phyloP scores from a whole-genome alignment of 2,888 invertebrate genomes.

The Cancer borealis region DNA sequence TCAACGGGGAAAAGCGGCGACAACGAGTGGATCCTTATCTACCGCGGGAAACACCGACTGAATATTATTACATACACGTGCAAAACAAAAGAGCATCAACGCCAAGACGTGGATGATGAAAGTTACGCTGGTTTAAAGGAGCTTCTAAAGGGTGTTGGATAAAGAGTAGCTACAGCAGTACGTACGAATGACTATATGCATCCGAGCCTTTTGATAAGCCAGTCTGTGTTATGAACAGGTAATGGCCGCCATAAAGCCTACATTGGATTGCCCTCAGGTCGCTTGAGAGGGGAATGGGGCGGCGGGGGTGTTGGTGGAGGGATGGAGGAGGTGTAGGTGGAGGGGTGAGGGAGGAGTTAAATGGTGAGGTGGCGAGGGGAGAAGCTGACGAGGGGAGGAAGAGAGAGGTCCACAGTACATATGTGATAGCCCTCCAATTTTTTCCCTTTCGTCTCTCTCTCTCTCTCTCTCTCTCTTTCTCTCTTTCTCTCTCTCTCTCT shows the following conservation, averaged over 20 bases:
- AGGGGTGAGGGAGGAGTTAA: background rate
- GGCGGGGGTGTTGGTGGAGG: too few species aligned
- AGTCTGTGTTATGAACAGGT: background rate
- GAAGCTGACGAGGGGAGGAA: background rate
- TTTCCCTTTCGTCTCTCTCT: background rate
- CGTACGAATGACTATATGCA: background rate
- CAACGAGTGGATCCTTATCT: background rate
- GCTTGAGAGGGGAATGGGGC: background rate
- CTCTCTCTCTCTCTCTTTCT: conserved; percentile 20
- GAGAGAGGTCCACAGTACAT: background rate
- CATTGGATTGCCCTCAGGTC: conserved; percentile 11
- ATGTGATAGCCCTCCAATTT: background rate
- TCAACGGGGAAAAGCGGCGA: conserved; percentile 46
- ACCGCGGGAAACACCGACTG: background rate
- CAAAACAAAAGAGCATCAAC: background rate
- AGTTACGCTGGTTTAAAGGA: background rate
- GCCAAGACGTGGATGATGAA: too few species aligned
- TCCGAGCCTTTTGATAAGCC: background rate
- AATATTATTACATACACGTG: background rate
- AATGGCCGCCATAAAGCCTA: conserved; percentile 12
- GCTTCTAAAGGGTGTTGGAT: background rate
- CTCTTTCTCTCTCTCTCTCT: conserved; percentile 9
- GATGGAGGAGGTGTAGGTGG: too few species aligned
- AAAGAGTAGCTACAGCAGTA: background rate
- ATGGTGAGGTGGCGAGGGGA: background rate